Percentiles rank a stretch among this genome's conserved stretches.
phyloP scores from a whole-genome alignment of 2,888 invertebrate genomes.

The Sepioteuthis lessoniana region DNA sequence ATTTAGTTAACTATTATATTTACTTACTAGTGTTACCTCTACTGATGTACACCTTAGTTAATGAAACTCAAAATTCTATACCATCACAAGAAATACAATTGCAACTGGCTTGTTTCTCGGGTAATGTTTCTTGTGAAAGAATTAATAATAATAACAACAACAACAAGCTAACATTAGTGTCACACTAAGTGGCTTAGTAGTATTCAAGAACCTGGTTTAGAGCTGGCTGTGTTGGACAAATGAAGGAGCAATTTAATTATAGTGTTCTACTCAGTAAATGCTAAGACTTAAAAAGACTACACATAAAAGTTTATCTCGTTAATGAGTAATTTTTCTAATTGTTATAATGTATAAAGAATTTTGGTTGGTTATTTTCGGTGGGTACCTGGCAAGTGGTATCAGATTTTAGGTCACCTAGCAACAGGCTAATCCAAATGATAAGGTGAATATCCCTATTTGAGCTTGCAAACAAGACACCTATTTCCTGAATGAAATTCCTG shows the following conservation, averaged over 20 bases:
- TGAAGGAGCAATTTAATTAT: too few species aligned
- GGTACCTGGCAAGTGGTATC: background rate
- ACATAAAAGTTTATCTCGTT: background rate
- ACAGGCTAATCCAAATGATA: background rate
- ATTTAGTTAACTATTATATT: too few species aligned
- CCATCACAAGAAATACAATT: too few species aligned
- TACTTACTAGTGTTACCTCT: too few species aligned
- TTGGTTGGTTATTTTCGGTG: background rate
- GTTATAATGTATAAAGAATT: background rate
- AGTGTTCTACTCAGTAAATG: background rate
- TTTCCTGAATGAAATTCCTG: background rate
- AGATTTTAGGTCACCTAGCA: background rate
- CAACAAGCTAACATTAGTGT: background rate
- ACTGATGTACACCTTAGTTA: too few species aligned
- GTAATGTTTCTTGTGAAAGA: background rate
- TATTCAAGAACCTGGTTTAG: background rate
- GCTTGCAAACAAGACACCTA: background rate
- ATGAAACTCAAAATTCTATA: too few species aligned
- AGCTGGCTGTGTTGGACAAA: background rate
- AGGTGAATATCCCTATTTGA: background rate
- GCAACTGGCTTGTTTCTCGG: too few species aligned
- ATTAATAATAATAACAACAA: background rate
- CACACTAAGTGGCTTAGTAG: background rate
- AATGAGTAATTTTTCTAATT: background rate
- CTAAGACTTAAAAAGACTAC: background rate